Evolutionary conservation across 2,888 invertebrate genomes (phyloP), one percentile per base, ranked within the genome.

Genomic region (Drosophila austrosaltans): DNA sequence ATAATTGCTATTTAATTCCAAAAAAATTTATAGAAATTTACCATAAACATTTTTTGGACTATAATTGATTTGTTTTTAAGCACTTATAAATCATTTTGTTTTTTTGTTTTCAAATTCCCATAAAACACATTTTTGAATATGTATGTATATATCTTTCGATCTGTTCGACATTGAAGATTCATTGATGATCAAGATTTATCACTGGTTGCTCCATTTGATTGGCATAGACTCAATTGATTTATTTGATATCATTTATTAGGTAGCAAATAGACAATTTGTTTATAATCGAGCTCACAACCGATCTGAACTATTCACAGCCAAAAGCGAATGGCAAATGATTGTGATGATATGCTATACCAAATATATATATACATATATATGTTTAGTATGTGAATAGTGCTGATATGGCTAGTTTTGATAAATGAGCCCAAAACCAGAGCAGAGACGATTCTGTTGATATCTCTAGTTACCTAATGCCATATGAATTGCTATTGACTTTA

Each of bases 191-290:
- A 75, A 82, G 82, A 81, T 85, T 79, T 83, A 83, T 85, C 78
- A 73, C 67, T 66, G 73, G 73, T 81, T 82, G 82, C 76, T 60
- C 75, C 78, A 87, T 69, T 85, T 89, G 85, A 89, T 85, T 89
- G 89, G 83, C 89, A 81, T 79, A 70, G 68, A 82, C 78, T 87
- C 83, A 89, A 89, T 85, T 85, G 85, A 85, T 87, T 85, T 89
- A 85, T 85, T 71, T 56, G 77, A 53, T 77, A 80, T 80, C 86
- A 89, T 85, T 85, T 87, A 85, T 87, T 85, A 82, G 82, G 77
- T 77, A 77, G 69, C 77, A 59, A 77, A 77, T 77, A 66, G 85
- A 82, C 87, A 89, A 84, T 84, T 79, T 84, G 87, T 84, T 84
- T 84, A 87, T 72, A 53, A 57, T 22, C 25, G 22, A 12, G 48